Evolutionary conservation across 2,888 invertebrate genomes (phyloP).

Genomic region (Hipparchia sbordonii): DNA sequence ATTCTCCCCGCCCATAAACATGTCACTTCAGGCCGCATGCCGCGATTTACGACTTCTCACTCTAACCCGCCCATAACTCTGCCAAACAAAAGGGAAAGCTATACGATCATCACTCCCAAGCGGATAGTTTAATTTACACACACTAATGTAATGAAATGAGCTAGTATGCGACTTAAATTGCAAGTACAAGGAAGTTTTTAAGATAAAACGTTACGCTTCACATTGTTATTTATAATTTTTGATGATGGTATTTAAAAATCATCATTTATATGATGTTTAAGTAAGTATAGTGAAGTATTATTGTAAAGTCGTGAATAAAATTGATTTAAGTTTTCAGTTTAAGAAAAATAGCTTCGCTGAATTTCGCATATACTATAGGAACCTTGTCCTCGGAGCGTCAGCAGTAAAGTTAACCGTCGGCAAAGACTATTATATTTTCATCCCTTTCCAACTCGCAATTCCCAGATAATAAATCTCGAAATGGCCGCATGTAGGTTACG

Average conservation of each 20-base stretch:
- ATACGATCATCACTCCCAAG: constrained; percentile 81
- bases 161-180: constrained; percentile 72
- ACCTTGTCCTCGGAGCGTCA: constrained; percentile 69
- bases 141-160: constrained; percentile 74
- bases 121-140: constrained; percentile 82
- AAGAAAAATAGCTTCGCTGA: constrained; percentile 42
- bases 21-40: constrained; percentile 75
- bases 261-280: too few relatives aligned
- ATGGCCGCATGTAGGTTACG: constrained; percentile 84
- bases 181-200: constrained; percentile 51
- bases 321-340: neutral
- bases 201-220: constrained; percentile 48
- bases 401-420: constrained; percentile 71
- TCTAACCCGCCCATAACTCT: constrained; percentile 80
- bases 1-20: constrained; percentile 80
- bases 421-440: constrained; percentile 78
- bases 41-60: constrained; percentile 81
- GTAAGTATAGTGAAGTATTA: neutral
- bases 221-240: constrained; percentile 3
- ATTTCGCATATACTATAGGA: constrained; percentile 60
- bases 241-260: neutral
- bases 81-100: constrained; percentile 82
- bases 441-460: constrained; percentile 82
- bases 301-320: neutral
- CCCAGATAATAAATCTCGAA: constrained; percentile 84